phyloP scores from a whole-genome alignment of 2,113 vertebrate genomes.

The Dromaius novaehollandiae region DNA sequence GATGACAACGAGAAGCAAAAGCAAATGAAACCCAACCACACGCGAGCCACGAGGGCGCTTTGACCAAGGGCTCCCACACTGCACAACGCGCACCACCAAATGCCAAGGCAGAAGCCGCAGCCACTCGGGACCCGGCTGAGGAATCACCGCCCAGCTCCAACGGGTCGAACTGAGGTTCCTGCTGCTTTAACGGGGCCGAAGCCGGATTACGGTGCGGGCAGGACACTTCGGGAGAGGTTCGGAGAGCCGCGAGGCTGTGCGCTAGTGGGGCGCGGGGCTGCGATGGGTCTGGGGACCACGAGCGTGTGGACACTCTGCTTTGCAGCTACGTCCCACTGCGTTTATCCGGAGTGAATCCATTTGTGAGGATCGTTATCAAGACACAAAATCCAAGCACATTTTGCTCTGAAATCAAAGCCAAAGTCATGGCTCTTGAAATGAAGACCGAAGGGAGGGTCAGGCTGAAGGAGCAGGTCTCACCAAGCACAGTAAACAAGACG shows the following conservation, averaged over 20 bases:
- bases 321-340: background rate
- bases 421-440: background rate
- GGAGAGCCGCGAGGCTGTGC: background rate
- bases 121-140: background rate
- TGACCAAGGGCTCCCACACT: no score
- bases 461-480: background rate
- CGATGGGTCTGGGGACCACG: rapidly evolving
- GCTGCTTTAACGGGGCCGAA: background rate
- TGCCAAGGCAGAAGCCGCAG: background rate
- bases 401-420: background rate
- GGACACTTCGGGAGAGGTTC: background rate
- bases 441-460: background rate
- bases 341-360: conserved; percentile 33
- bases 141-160: background rate
- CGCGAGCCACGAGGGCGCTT: background rate
- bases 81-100: no score
- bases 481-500: background rate
- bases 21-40: background rate
- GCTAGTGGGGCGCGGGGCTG: background rate
- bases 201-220: background rate
- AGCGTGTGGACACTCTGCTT: background rate
- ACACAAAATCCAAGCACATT: background rate
- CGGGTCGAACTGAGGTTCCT: no score
- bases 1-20: background rate
- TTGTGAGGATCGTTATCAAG: background rate